Percentiles rank a stretch among this genome's conserved stretches.
Conservation (phyloP, 2,113 vertebrate genomes). For the Gymnarchus niloticus region DNA sequence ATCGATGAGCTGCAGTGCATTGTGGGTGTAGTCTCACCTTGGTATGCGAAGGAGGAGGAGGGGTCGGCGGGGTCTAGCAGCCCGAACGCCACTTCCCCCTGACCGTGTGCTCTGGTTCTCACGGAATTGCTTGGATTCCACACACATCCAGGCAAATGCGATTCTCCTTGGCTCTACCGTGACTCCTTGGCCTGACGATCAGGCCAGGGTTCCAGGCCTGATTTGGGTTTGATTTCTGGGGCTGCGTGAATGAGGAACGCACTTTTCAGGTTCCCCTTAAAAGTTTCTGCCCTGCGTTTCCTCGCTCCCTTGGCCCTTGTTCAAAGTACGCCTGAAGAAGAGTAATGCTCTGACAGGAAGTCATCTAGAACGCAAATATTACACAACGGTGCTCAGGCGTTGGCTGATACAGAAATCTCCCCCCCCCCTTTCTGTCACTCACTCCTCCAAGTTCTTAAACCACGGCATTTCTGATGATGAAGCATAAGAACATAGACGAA, state of each 20-base stretch:
- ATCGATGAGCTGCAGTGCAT: background rate
- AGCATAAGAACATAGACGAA: background rate
- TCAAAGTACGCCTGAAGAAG: background rate
- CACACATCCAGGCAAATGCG: background rate
- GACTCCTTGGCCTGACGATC: background rate
- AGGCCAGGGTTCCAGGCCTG: background rate
- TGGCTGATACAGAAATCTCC: background rate
- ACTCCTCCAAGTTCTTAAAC: background rate
- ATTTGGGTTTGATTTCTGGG: background rate
- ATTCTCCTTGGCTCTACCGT: too few species aligned
- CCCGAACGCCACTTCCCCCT: background rate
- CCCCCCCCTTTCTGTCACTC: background rate
- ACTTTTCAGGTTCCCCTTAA: background rate
- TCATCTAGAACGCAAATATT: background rate
- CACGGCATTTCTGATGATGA: background rate
- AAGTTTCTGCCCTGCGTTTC: background rate
- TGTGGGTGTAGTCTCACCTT: background rate
- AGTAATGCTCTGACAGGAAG: background rate
- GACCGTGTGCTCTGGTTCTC: background rate
- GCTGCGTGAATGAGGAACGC: background rate
- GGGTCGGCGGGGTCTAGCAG: too few species aligned
- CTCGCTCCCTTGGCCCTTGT: background rate
- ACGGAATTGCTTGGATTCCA: background rate
- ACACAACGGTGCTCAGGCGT: background rate
- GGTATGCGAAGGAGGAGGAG: too few species aligned